Base-by-base conservation (phyloP, 2,888 invertebrate genomes). In the Homarus gammarus region DNA sequence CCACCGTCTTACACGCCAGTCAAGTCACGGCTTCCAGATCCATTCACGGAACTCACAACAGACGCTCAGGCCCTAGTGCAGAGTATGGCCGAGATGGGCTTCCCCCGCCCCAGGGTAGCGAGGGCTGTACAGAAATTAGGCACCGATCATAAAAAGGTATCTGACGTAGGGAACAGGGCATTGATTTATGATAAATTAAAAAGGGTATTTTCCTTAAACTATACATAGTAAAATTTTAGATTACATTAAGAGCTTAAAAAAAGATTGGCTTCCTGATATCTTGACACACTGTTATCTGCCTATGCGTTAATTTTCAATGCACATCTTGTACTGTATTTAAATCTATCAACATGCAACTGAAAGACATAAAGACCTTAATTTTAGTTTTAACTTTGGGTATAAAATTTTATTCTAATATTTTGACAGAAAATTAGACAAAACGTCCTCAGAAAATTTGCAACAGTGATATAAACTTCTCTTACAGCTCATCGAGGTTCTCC, bases 71-170 rank as follows among this genome's bases (percentile, higher is more conserved):
- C 94, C 64, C 94, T 97, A 93, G 97, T 96, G 84, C 95, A 95
- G 93, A 96, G 96, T 92, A 96, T 98, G 89, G 96, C 96, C 93
- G 95, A 96, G 91, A 98, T 98, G 98, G 98, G 98, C 0, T 98
- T 98, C 93, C 96, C 97, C 0, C 93, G 97, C 83, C 95, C 96
- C 89, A 95, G 97, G 93, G 97, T 97, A 31, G 96, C 97, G 6
- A 95, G 97, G 93, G 96, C 97, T n/a, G 96, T 96, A 92, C 95
- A 96, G 92, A 95, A 96, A 81, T 95, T 97, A 92, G 97, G 98
- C 89, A 95, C 95, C 93, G 96, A 97, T 95, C 97, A 98, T 94
- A 98, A 97, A 94, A 97, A 97, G 95, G 97, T 97, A 12, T n/a
- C n/a, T n/a, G n/a, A n/a, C n/a, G n/a, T n/a, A n/a, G n/a, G n/a